Evolutionary conservation across 2,888 invertebrate genomes (phyloP).

Genomic region (Trachelus stipa): DNA sequence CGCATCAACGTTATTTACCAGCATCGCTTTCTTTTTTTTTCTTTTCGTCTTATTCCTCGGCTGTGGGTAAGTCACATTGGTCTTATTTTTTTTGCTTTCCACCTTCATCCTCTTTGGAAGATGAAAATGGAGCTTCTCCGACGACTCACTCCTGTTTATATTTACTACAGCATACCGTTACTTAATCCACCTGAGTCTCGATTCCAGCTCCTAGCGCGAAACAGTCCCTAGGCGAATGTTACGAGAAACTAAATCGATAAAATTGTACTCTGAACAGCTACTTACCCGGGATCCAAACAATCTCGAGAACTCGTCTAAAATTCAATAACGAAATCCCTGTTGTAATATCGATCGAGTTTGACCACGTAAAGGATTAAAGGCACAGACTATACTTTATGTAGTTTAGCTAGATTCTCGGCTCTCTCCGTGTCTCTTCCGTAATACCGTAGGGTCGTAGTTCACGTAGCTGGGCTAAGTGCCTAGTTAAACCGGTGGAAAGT

Average conservation of each 20-base stretch:
- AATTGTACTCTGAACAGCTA: constrained; percentile 23
- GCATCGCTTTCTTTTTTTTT: not conserved
- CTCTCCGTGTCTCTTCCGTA: not conserved
- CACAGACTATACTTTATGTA: not conserved
- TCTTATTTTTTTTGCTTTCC: not conserved
- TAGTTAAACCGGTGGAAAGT: not conserved
- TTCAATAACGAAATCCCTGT: not conserved
- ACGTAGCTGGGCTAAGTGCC: not conserved
- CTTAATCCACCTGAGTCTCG: not conserved
- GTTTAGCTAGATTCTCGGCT: not conserved
- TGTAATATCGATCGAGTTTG: not conserved
- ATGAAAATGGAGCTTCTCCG: not conserved
- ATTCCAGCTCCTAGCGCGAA: constrained; percentile 8
- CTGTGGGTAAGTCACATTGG: not conserved
- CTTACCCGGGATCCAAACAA: not conserved
- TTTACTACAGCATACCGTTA: not conserved
- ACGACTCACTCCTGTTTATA: not conserved
- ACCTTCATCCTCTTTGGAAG: not conserved
- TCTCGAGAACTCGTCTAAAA: not conserved
- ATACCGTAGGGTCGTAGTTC: not conserved
- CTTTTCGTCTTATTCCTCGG: not conserved
- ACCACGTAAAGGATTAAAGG: not conserved
- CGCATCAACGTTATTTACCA: not conserved
- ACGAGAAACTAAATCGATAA: constrained; percentile 28
- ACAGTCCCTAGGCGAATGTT: constrained; percentile 33